Evolutionary conservation across 1,140 invertebrate species (phyloP).

Genomic region (Zaprionus ornatus): DNA sequence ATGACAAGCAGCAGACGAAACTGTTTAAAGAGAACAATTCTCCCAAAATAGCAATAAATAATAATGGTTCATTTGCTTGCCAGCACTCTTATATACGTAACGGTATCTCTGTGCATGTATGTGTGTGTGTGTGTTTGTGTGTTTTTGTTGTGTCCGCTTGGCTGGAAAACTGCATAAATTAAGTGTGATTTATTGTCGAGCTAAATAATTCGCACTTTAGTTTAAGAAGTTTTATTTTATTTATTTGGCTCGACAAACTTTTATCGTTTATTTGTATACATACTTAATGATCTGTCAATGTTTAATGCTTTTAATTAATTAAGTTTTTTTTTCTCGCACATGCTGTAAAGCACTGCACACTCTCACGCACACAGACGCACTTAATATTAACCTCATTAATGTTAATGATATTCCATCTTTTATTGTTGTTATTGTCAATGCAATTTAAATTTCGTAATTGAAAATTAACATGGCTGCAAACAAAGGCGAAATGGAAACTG

Average conservation of each 20-base stretch:
- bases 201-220: not conserved
- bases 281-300: conserved; percentile 29
- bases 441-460: conserved; percentile 59
- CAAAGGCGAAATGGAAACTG: conserved; percentile 11
- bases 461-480: conserved; percentile 26
- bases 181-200: not conserved
- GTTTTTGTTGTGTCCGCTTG: not conserved
- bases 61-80: conserved; percentile 55
- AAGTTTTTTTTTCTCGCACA: not conserved
- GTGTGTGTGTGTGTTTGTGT: not conserved
- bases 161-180: conserved; percentile 4
- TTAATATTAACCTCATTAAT: conserved; percentile 37
- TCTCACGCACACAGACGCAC: not conserved
- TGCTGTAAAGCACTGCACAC: not conserved
- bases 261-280: conserved; percentile 8
- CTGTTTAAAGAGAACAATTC: conserved; percentile 44
- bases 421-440: conserved; percentile 32
- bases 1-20: conserved; percentile 13
- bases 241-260: not conserved
- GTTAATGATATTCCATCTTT: conserved; percentile 20
- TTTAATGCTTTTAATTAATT: conserved; percentile 22
- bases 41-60: conserved; percentile 48
- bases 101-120: not conserved
- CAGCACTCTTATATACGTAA: not conserved
- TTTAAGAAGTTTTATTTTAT: not conserved